Evolutionary conservation across 2,888 invertebrate species (phyloP), one percentile per base, ranked within the genome.

Genomic region (Sinohyriopsis cumingii): DNA sequence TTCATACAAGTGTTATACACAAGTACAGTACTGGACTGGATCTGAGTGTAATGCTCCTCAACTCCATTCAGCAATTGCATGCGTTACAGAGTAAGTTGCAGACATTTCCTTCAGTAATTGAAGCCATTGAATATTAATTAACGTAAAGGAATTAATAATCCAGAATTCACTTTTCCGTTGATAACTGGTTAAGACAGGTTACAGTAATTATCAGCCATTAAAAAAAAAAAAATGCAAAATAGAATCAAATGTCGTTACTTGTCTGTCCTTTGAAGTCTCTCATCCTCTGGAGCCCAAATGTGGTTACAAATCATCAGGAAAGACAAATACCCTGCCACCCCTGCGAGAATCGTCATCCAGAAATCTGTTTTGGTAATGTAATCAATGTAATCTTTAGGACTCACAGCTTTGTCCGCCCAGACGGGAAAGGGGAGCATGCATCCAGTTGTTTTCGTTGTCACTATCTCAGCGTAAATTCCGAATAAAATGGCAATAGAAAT

Each of bases 341-440:
- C 82, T 0, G 75, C 77, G 5, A 73, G 67, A 12, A 82, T 59
- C 1, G 76, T 75, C 12, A 81, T 65, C 79, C 82, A 82, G n/a
- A 75, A 75, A 3, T 73, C 64, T 20, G 22, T 54, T 20, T 55
- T 19, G 6, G 59, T 54, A 4, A 67, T 56, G 28, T 73, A 65
- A 12, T 63, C 60, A 9, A 25, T n/a, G 54, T 80, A 67, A n/a
- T 75, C 71, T 7, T 55, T 54, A 2, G 68, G 53, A 53, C 78
- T 69, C 20, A 62, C 65, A n/a, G 63, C 94, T 81, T 93, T 94
- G 56, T 94, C 93, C 5, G 96, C 94, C 91, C 95, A 98, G 91
- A 95, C 96, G 19, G 98, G 91, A 0, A 97, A 97, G 73, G 97
- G 80, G 19, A 80, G 56, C 12, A 55, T n/a, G 63, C 84, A 84